Conservation (phyloP, 2,888 invertebrate species). For the Tipula helvola region DNA sequence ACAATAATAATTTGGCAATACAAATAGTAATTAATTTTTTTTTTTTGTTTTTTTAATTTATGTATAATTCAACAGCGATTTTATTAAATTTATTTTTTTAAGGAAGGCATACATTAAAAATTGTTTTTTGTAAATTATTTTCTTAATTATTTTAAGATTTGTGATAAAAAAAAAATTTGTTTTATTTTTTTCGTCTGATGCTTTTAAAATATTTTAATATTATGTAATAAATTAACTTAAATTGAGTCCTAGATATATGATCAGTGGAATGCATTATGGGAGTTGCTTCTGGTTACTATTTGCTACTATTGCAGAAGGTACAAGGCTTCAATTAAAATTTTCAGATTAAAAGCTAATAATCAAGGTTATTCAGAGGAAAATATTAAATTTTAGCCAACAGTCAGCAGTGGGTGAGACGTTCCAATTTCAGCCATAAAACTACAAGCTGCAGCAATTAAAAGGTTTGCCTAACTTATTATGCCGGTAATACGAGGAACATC, state of each 20-base stretch:
- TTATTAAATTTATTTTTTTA: background rate
- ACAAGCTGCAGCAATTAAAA: too few relatives aligned
- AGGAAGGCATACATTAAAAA: background rate
- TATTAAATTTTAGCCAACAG: too few relatives aligned
- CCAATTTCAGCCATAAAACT: too few relatives aligned
- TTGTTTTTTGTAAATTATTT: background rate
- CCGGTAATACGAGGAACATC: too few relatives aligned
- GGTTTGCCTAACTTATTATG: too few relatives aligned
- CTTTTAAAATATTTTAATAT: background rate
- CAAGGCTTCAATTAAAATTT: too few relatives aligned
- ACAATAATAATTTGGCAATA: background rate
- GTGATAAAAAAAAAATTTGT: background rate
- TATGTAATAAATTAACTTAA: background rate
- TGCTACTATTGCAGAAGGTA: too few relatives aligned
- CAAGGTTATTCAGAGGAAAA: too few relatives aligned
- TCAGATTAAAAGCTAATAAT: too few relatives aligned
- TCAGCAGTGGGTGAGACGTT: too few relatives aligned
- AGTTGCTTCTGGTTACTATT: too few relatives aligned
- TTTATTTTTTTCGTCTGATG: background rate
- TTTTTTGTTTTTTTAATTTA: background rate
- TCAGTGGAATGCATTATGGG: too few relatives aligned
- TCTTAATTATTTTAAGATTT: background rate
- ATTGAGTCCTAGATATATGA: background rate
- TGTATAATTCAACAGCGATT: background rate
- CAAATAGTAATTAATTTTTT: background rate